Base-by-base conservation (phyloP, 2,888 invertebrate species). In the Tetragonisca angustula region DNA sequence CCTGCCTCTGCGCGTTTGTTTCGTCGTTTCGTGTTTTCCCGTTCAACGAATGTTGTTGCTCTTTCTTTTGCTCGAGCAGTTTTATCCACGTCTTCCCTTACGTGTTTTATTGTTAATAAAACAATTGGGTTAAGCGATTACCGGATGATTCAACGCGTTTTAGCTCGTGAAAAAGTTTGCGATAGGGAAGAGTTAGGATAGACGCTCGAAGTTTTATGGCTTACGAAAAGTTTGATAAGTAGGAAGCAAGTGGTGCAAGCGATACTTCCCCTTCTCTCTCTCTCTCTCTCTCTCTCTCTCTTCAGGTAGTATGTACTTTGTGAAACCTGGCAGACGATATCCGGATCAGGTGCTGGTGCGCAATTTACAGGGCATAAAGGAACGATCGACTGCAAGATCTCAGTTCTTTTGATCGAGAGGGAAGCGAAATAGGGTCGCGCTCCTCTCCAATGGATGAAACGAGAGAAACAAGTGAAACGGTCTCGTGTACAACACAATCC, bases 361-460 rank as follows among this genome's bases (percentile, higher is more conserved):
- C 79, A 83, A 83, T 85, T 85, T 74, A 76, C 77, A 64, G 32
- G 67, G 43, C 70, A 80, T 76, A 83, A 85, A 85, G 79, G 83
- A 77, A 59, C 85, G 80, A 75, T 84, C 80, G 76, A 61, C 68
- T 64, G 61, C 65, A 62, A 61, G 59, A 76, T 21, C 19, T 32
- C 52, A 62, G 36, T 77, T 68, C 56, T 75, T 84, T 85, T 84
- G 84, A 84, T 71, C 85, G 84, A 64, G 50, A 50, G 65, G 50
- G 52, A 77, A 80, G 43, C 61, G 75, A 75, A 80, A 77, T 59
- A 64, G 64, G 76, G 49, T 36, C 64, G 27, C 21, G 13, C n/a
- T 56, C 59, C 62, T 70, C 13, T 75, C 71, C 71, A 72, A 72
- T 72, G 62, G 71, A 32, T 27, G 77, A 84, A 85, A 85, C 21